Base-by-base conservation (phyloP, 2,797 vertebrate genomes). In the Mycteria americana region DNA sequence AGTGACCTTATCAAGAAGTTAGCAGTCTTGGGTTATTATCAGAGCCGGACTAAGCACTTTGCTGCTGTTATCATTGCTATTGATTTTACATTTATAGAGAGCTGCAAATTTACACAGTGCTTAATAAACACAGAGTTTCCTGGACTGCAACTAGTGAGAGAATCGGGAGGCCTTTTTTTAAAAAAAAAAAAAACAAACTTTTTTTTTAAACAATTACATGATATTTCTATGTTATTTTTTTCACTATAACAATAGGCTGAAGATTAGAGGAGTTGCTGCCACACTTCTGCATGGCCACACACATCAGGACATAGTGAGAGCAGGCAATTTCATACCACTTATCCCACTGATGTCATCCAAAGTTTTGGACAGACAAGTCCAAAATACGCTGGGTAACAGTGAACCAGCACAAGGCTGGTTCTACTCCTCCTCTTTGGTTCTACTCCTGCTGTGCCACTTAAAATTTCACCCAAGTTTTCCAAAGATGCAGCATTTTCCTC, bases 1-100 rank as follows among this genome's bases (percentile, higher is more conserved):
- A 91, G 68, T 63, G 59, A 93, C 83, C 82, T 95, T 95, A 96
- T 86, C 88, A 69, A 90, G 85, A 88, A 92, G 75, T 86, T 78
- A 88, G 93, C 85, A 88, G 43, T 75, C 69, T 51, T 78, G 76
- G 73, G 53, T 83, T 93, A 83, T 77, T 92, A 95, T 59, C 92
- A 94, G 79, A 81, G 76, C 76, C 90, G 73, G 62, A 65, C 85
- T 92, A 92, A 88, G 79, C 76, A 81, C 91, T 96, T 92, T 84
- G 96, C 88, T 95, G 76, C 62, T 88, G 78, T 92, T 96, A 97
- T 88, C 96, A 93, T 23, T 81, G 35, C 39, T 94, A 96, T 96
- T 94, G 94, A 97, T 95, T 96, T 95, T 84, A 92, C 95, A 95
- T 96, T 96, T 95, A 94, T n/a, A 96, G 89, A 93, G 57, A 88